Base-by-base conservation (phyloP, 1,140 invertebrate genomes). In the Contarinia nasturtii region DNA sequence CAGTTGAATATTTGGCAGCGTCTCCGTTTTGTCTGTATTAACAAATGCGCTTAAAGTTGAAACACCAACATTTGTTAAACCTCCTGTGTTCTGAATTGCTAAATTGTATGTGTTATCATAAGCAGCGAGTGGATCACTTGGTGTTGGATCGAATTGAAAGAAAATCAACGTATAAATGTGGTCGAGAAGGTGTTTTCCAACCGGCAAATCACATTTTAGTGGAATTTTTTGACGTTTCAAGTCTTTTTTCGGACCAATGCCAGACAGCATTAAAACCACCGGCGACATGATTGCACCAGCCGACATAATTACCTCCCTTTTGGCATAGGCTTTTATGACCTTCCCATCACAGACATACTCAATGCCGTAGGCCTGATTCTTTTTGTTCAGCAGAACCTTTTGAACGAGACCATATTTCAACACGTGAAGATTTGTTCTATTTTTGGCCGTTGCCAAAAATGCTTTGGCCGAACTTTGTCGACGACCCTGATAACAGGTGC, bases 191-290 rank as follows among this genome's bases (percentile, higher is more conserved):
- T 89, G 86, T 51, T 85, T 72, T 12, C 85, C 85, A 1, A 88
- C 84, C 55, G 79, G 77, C 1, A 86, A 57, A 57, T 89, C 75
- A 0, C 76, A 75, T 3, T 87, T 51, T 0, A 85, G 70, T 0
- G 79, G 79, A 48, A 90, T 87, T 2, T 74, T 76, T 36, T 85
- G 71, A 46, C 82, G 73, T 49, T 74, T 56, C 1, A 96, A 64
- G 54, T 93, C 82, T 40, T 85, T 76, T 1, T 65, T 69, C 0
- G 86, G 86, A 0, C 89, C 89, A 19, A 93, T 74, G 0, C 90
- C 90, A 15, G 85, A 90, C 1, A 92, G 55, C 85, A 92, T 89
- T 12, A 94, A 68, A 15, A 94, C 52, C 48, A 88, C 83, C 1
- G 87, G 85, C 2, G 79, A 77, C 22, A 80, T 77, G 12, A 91